Conservation (phyloP, 2,888 invertebrate species). For the Sicus ferrugineus region DNA sequence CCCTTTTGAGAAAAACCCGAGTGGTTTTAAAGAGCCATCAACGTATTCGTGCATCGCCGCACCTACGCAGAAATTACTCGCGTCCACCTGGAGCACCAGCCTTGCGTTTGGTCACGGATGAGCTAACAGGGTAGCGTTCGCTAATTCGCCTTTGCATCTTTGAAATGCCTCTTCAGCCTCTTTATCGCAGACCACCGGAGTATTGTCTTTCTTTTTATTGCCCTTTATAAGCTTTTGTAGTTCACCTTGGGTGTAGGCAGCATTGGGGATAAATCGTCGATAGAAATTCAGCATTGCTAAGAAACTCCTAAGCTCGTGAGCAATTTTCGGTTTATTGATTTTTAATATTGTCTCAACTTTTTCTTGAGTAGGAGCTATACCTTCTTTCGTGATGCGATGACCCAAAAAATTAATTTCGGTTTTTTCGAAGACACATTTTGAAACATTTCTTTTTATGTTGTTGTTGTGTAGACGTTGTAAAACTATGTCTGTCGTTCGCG, state of each 20-base stretch:
- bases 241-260: slow-evolving; percentile 36
- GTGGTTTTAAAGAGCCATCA: slow-evolving; percentile 7
- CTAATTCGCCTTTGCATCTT: slow-evolving; percentile 6
- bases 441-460: slow-evolving; percentile 44
- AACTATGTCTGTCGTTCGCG: slow-evolving; percentile 38
- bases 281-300: slow-evolving; percentile 17
- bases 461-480: slow-evolving; percentile 43
- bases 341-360: slow-evolving; percentile 36
- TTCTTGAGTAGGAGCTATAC: too few species aligned
- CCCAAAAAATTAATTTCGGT: slow-evolving; percentile 36
- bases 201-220: slow-evolving; percentile 33
- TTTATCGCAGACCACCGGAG: background rate
- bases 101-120: slow-evolving; percentile 13
- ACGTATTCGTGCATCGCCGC: slow-evolving; percentile 20
- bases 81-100: slow-evolving; percentile 34
- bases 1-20: too few species aligned
- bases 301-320: slow-evolving; percentile 30
- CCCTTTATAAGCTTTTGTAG: slow-evolving; percentile 32
- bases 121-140: slow-evolving; percentile 20
- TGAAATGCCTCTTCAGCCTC: slow-evolving; percentile 13
- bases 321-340: slow-evolving; percentile 31
- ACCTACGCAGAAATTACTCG: slow-evolving; percentile 38
- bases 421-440: slow-evolving; percentile 41
- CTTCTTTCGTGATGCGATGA: slow-evolving; percentile 31
- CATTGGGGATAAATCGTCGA: slow-evolving; percentile 28